Evolutionary conservation across 2,113 vertebrate species (phyloP), one percentile per base, ranked within the genome.

Genomic region (Otis tarda): DNA sequence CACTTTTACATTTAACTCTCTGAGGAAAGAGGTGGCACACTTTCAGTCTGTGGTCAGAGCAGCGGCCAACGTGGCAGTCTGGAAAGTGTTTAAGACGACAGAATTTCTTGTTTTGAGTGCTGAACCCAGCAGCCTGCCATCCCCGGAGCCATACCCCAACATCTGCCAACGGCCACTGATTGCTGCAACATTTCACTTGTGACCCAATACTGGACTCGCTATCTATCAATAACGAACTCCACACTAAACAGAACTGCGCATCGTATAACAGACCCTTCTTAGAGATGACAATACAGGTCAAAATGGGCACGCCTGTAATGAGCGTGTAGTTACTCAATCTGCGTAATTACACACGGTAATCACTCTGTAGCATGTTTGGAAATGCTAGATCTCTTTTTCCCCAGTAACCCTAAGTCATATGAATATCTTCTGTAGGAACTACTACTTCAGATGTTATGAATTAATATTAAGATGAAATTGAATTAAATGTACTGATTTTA

Each of bases 401-500:
- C 41, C 47, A 47, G 57, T 60, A 86, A 93, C 70, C 71, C 60
- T 12, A 71, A 90, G 2, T 93, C 89, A 78, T 14, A 25, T 41
- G 43, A 92, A 2, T 49, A 89, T 82, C 77, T 84, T 94, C 83
- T 83, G 53, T 55, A 95, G 93, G 77, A 96, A 83, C 69, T 47
- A 82, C 86, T 89, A 80, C 83, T 97, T 94, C 76, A 93, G 90
- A 96, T 87, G 81, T 61, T 92, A 89, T 47, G 61, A 92, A 97
- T 96, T 96, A 96, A 92, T 95, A 94, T 94, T 84, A 96, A 95
- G 81, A 95, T 85, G 70, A 93, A 97, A 95, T 95, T 96, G 96
- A 97, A 96, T 96, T 97, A 94, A 96, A 96, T 95, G 95, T 94
- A 95, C 94, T 95, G 93, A 97, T 96, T 96, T 97, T 96, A 97